Base-by-base conservation (phyloP, 2,888 invertebrate genomes). In the Crocallis elinguaria region DNA sequence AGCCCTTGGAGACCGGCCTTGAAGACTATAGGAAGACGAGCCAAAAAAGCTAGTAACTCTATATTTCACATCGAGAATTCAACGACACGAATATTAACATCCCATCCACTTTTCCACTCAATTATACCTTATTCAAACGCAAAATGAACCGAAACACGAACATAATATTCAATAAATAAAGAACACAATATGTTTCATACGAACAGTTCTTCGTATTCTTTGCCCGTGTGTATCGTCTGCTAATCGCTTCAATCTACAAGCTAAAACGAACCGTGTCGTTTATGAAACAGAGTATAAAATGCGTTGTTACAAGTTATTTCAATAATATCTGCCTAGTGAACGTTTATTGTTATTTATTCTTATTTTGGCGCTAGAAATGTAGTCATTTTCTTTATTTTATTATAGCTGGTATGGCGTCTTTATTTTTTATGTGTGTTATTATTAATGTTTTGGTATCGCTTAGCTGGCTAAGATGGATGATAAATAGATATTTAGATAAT, bases 301-400 rank as follows among this genome's bases (percentile, higher is more conserved):
- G 3, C 14, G 12, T 44, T 51, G 11, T 5, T 13, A 41, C 30
- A 30, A 4, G 1, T 6, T n/a, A 51, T 57, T 54, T 55, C 44
- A 46, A 41, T 56, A 55, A 38, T 42, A 65, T 64, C 38, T 57
- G 19, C 25, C 23, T 41, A 21, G 37, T 27, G 49, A 51, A 56
- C 57, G 57, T 64, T 67, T 60, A 57, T 64, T 65, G 62, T 69
- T 71, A 69, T 73, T 70, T 68, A 66, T 50, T 65, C 57, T 27
- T 7, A 19, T 37, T 62, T 69, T 59, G 57, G 48, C 30, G 46
- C 41, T 33, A 51, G 56, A 64, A 63, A 71, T 66, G 57, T 8
- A 12, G 43, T 57, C 51, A 41, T 60, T 62, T 64, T 60, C 53
- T 70, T 66, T 59, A 60, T 41, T 52, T 46, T 55, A 44, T 48